These are phyloP conservation scores for Palythoa caribaeorum DNA, from an alignment of 92 coral and sea anemone species.

Conservation along the genomic window DNA sequence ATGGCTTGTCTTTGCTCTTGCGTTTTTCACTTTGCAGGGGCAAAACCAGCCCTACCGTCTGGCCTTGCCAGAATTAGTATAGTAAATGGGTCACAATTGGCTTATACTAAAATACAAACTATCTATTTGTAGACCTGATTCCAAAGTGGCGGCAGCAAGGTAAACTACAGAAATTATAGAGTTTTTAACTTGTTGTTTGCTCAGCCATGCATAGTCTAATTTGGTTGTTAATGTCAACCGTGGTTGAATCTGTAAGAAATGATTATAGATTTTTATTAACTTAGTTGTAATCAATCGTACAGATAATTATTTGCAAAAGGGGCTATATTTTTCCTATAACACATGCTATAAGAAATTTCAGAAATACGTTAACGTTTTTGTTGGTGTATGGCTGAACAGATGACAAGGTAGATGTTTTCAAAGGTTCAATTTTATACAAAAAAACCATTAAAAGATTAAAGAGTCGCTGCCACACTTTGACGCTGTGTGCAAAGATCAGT, in stretches of 20 bases:
- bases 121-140: slow-evolving; percentile 38
- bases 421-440: not conserved
- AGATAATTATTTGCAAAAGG: not conserved
- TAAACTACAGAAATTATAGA: not conserved
- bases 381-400: slow-evolving; percentile 3
- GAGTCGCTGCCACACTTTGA: too few relatives aligned
- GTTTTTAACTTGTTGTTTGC: slow-evolving; percentile 9
- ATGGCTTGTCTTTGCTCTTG: too few relatives aligned
- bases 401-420: not conserved
- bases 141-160: slow-evolving; percentile 44
- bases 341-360: not conserved
- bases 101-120: slow-evolving; percentile 19
- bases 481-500: too few relatives aligned
- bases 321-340: not conserved
- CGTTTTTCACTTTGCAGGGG: too few relatives aligned
- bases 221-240: not conserved
- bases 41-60: not conserved
- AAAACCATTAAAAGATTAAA: too few relatives aligned
- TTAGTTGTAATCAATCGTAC: too few relatives aligned
- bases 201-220: not conserved
- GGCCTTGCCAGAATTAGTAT: not conserved
- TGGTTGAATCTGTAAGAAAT: not conserved
- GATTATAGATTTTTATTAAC: not conserved
- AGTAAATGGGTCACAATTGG: not conserved
- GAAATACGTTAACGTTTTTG: not conserved